phyloP scores from a whole-genome alignment of 2,888 invertebrate species.

The Seladonia tumulorum region DNA sequence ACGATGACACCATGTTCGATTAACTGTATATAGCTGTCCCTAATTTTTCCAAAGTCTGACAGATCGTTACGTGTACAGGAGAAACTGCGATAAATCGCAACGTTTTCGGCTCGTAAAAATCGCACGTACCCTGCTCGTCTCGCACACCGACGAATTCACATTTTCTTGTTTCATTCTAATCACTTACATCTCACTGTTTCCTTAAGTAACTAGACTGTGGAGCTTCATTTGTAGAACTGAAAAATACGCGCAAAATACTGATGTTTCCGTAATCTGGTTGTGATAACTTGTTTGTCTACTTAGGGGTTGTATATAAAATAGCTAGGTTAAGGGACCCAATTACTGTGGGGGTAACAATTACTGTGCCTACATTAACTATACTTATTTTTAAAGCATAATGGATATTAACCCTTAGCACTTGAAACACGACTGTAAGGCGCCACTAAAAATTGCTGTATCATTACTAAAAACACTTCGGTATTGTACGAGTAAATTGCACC shows the following conservation, averaged over 20 bases:
- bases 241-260: background rate
- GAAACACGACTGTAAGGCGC: too few species aligned
- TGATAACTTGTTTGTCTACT: too few species aligned
- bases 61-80: background rate
- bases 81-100: background rate
- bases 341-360: too few species aligned
- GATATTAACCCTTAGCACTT: too few species aligned
- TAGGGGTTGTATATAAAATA: too few species aligned
- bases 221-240: background rate
- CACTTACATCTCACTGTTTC: background rate
- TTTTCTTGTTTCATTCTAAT: background rate
- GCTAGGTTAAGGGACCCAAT: too few species aligned
- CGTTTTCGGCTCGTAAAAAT: background rate
- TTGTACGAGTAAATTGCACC: too few species aligned
- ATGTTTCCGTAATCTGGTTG: too few species aligned
- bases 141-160: background rate
- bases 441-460: too few species aligned
- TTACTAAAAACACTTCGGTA: too few species aligned
- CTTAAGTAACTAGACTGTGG: background rate
- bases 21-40: background rate
- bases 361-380: too few species aligned
- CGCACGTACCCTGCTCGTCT: conserved; percentile 1
- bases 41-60: background rate
- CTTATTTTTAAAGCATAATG: too few species aligned
- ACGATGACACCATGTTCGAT: background rate